A percentile compares a stretch with the other conserved stretches of the same genome.
phyloP scores from a whole-genome alignment of 2,113 vertebrate species.

The Nannobrachium achirus region DNA sequence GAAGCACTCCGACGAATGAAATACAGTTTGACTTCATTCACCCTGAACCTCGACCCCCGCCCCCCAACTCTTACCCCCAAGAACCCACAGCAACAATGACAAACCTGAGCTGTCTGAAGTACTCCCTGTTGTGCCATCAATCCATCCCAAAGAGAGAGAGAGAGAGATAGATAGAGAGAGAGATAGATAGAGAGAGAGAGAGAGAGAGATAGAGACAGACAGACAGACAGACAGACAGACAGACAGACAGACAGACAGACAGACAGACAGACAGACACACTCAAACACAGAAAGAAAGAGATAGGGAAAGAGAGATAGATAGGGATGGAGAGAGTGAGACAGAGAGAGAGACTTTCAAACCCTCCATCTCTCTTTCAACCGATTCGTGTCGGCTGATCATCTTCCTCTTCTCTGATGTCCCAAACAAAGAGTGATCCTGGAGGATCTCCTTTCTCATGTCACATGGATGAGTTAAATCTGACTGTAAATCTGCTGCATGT shows the following conservation, averaged over 20 bases:
- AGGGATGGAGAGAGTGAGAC: too few relatives aligned
- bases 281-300: not conserved
- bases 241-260: too few relatives aligned
- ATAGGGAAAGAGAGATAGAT: constrained; percentile 3
- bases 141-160: constrained; percentile 30
- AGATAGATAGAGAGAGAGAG: too few relatives aligned
- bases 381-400: constrained; percentile 54
- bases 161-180: too few relatives aligned
- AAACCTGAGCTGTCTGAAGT: constrained; percentile 38
- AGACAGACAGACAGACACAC: too few relatives aligned
- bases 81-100: constrained; percentile 23
- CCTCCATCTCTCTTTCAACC: constrained; percentile 22
- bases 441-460: not conserved
- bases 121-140: constrained; percentile 52
- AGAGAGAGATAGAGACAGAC: too few relatives aligned
- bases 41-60: constrained; percentile 24
- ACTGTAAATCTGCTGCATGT: not conserved
- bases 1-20: too few relatives aligned
- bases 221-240: too few relatives aligned
- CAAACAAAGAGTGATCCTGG: not conserved
- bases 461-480: not conserved
- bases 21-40: too few relatives aligned
- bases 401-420: constrained; percentile 36
- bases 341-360: not conserved
- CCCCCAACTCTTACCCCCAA: constrained; percentile 13